Evolutionary conservation across 2,888 invertebrate species (phyloP).

Genomic region (Drosophila mercatorum): DNA sequence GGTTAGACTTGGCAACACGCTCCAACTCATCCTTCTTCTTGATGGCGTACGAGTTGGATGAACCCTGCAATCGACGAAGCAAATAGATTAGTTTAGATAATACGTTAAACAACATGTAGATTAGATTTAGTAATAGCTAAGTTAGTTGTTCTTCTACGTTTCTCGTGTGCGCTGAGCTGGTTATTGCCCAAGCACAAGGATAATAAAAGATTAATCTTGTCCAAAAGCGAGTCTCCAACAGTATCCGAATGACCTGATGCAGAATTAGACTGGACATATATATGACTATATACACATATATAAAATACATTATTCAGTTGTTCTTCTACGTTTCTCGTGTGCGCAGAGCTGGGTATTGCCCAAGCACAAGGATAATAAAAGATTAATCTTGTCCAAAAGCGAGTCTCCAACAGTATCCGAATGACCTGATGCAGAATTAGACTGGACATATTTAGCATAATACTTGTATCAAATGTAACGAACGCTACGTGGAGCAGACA

Average conservation of each 20-base stretch:
- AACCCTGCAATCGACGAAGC: conserved; percentile 88
- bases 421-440: conserved; percentile 71
- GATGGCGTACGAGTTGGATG: conserved; percentile 99
- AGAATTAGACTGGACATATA: conserved; percentile 71
- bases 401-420: conserved; percentile 71
- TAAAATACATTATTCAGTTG: conserved; percentile 28
- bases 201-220: conserved; percentile 81
- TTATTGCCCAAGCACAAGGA: conserved; percentile 77
- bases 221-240: conserved; percentile 81
- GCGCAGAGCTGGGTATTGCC: conserved; percentile 48
- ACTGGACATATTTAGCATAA: conserved; percentile 44
- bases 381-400: conserved; percentile 81
- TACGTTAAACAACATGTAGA: background rate
- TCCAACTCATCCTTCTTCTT: conserved; percentile 99
- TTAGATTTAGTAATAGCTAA: background rate
- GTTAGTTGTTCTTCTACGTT: conserved; percentile 77
- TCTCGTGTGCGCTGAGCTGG: conserved; percentile 74
- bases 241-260: conserved; percentile 59
- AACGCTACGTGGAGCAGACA: background rate
- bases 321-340: conserved; percentile 82
- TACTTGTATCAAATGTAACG: background rate
- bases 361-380: conserved; percentile 81
- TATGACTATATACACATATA: background rate
- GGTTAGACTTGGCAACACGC: conserved; percentile 99
- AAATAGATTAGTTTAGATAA: conserved; percentile 7